These are phyloP conservation scores for Danio aesculapii DNA, from an alignment of 2,797 vertebrate species.

Conservation along the genomic window DNA sequence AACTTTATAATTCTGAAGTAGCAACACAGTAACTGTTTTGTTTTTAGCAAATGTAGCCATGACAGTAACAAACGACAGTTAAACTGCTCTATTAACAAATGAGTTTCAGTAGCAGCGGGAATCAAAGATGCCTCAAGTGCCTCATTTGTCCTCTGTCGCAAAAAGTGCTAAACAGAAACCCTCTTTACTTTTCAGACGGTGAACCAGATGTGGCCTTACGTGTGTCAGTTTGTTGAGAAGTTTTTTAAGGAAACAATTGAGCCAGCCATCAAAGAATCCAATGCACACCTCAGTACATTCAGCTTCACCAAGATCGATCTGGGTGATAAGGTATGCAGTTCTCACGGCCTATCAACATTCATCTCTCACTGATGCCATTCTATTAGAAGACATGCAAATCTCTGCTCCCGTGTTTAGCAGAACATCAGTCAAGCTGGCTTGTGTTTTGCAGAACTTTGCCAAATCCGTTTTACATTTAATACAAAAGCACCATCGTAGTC, in stretches of 20 bases:
- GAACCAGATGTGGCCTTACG: conserved; percentile 98
- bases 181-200: conserved; percentile 82
- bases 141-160: neutral
- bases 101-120: neutral
- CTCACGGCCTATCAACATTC: neutral
- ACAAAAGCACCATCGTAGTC: no score
- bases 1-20: no score
- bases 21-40: neutral
- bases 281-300: conserved; percentile 93
- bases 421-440: neutral
- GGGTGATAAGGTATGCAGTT: conserved; percentile 86
- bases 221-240: conserved; percentile 95
- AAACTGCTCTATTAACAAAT: neutral
- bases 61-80: neutral
- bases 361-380: neutral
- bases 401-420: neutral
- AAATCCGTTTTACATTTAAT: neutral
- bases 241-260: conserved; percentile 92
- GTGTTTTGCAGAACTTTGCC: neutral
- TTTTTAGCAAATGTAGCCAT: neutral
- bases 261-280: conserved; percentile 90
- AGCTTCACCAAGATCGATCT: conserved; percentile 93
- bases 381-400: neutral
- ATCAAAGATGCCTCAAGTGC: neutral
- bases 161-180: conserved; percentile 10